These are phyloP conservation scores for Parelbella ahira DNA, from an alignment of 2,888 invertebrate genomes.

Conservation along the genomic window DNA sequence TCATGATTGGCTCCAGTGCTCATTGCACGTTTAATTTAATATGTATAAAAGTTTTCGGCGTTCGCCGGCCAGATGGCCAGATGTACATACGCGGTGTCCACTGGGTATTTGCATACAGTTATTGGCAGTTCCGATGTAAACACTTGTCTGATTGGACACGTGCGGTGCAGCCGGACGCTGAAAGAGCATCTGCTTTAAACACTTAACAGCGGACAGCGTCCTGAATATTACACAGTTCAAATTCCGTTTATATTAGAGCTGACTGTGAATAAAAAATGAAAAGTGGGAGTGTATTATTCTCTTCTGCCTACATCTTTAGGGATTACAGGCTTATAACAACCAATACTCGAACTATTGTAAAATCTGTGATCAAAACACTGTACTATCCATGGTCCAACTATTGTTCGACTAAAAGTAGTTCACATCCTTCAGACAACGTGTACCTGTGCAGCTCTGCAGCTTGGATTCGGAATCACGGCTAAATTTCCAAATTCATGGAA, in stretches of 20 bases:
- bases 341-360: no score
- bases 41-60: slow-evolving; percentile 42
- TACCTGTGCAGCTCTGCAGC: background rate
- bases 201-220: no score
- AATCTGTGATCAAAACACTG: no score
- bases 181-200: slow-evolving; percentile 2
- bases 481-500: slow-evolving; percentile 20
- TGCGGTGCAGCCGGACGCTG: slow-evolving; percentile 1
- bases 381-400: no score
- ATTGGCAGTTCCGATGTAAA: slow-evolving; percentile 69
- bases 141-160: slow-evolving; percentile 64
- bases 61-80: slow-evolving; percentile 25
- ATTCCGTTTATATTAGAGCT: no score
- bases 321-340: no score
- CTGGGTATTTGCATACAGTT: slow-evolving; percentile 72
- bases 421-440: slow-evolving; percentile 5
- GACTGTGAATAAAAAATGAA: no score
- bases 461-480: slow-evolving; percentile 1
- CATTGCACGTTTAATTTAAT: slow-evolving; percentile 36
- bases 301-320: no score
- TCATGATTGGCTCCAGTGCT: slow-evolving; percentile 30
- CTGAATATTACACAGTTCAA: no score
- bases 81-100: slow-evolving; percentile 46
- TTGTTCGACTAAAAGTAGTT: no score
- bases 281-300: no score